phyloP scores from a whole-genome alignment of 2,888 invertebrate genomes.

The Gisinianus flammeolus region DNA sequence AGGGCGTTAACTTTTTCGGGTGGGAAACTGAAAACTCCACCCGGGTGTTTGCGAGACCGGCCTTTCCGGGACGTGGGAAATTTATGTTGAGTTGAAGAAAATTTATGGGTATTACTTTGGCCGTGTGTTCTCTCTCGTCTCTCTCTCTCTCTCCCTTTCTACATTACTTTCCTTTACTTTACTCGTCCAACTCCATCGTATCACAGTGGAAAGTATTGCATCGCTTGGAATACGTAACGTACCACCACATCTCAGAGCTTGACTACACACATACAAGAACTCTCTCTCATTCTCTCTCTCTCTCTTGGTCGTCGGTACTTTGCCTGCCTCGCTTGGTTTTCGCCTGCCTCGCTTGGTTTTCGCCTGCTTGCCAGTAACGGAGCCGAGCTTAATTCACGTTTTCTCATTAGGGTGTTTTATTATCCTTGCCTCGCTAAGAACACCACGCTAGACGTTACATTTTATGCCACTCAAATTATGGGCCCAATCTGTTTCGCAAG shows the following conservation, averaged over 20 bases:
- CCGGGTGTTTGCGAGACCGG: conserved; percentile 38
- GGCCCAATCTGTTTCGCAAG: conserved; percentile 32
- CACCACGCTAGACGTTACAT: conserved; percentile 31
- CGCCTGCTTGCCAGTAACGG: conserved; percentile 24
- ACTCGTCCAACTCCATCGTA: conserved; percentile 38
- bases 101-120: conserved; percentile 56
- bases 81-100: conserved; percentile 57
- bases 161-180: conserved; percentile 21
- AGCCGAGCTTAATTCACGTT: conserved; percentile 46
- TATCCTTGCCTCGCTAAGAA: conserved; percentile 39
- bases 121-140: conserved; percentile 34
- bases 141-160: conserved; percentile 14
- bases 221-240: conserved; percentile 42
- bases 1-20: conserved; percentile 38
- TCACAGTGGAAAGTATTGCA: conserved; percentile 37
- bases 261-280: conserved; percentile 2
- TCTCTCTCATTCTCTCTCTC: neutral
- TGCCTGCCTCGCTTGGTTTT: conserved; percentile 26
- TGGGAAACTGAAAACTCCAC: conserved; percentile 39
- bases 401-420: conserved; percentile 56
- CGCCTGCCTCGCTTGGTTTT: conserved; percentile 32
- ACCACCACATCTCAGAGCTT: conserved; percentile 13
- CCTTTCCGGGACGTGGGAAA: conserved; percentile 46
- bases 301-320: conserved; percentile 27
- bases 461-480: conserved; percentile 37